Evolutionary conservation across 2,888 invertebrate species (phyloP).

Genomic region (Aquatica leii): DNA sequence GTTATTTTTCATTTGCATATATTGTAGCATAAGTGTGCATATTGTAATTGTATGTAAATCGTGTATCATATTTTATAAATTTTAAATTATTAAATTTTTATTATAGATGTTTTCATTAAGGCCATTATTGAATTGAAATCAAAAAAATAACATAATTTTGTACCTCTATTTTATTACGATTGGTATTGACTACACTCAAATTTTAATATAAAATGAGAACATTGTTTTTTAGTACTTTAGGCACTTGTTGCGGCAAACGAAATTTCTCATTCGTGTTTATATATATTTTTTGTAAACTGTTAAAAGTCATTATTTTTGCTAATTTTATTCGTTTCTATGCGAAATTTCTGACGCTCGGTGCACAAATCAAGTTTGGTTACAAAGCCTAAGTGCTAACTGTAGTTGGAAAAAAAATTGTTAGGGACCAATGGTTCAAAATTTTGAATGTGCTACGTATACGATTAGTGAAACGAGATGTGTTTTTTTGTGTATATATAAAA

Average conservation of each 20-base stretch:
- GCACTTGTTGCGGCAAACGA: constrained; percentile 30
- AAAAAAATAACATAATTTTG: constrained; percentile 51
- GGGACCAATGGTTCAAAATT: constrained; percentile 36
- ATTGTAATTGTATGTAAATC: constrained; percentile 54
- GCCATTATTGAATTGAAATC: constrained; percentile 48
- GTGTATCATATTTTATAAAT: constrained; percentile 60
- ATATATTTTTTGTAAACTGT: constrained; percentile 19
- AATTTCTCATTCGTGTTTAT: constrained; percentile 23
- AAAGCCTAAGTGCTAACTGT: constrained; percentile 30
- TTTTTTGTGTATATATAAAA: background rate
- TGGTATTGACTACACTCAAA: constrained; percentile 31
- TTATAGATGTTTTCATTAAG: constrained; percentile 46
- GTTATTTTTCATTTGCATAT: constrained; percentile 61
- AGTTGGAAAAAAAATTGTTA: constrained; percentile 25
- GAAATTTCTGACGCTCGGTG: constrained; percentile 33
- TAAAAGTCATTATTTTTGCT: constrained; percentile 10
- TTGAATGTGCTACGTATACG: constrained; percentile 28
- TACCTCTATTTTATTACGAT: constrained; percentile 48
- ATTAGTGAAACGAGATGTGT: constrained; percentile 20
- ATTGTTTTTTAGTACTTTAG: constrained; percentile 30
- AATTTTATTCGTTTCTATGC: constrained; percentile 21
- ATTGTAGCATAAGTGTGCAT: constrained; percentile 51
- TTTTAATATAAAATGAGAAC: constrained; percentile 13
- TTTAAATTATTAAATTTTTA: constrained; percentile 60
- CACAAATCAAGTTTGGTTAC: constrained; percentile 33